phyloP scores from a whole-genome alignment of 1,140 invertebrate species.

The Drosophila neocordata region DNA sequence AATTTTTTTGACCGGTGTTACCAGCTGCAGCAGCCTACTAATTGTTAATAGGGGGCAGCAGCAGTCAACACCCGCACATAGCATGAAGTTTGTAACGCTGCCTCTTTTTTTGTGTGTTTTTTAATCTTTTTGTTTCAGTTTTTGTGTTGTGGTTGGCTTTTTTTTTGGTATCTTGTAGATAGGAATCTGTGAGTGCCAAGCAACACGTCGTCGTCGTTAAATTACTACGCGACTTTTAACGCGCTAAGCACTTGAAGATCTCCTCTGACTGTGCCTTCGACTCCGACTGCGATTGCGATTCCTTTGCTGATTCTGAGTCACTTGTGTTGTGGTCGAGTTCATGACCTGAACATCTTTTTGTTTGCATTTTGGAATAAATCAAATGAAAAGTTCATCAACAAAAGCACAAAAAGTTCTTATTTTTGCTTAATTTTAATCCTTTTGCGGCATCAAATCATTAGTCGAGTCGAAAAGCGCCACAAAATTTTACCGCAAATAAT shows the following conservation, averaged over 20 bases:
- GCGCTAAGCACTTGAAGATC: conserved; percentile 64
- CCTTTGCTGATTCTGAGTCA: neutral
- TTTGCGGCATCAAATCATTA: conserved; percentile 76
- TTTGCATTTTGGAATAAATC: conserved; percentile 68
- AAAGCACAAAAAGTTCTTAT: conserved; percentile 51
- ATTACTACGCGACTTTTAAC: conserved; percentile 75
- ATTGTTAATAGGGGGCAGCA: conserved; percentile 55
- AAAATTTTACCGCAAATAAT: conserved; percentile 81
- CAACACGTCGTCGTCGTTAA: conserved; percentile 78
- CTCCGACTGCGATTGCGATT: neutral
- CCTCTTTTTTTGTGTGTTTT: neutral
- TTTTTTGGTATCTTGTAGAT: conserved; percentile 62
- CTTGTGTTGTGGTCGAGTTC: conserved; percentile 23
- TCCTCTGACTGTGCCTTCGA: conserved; percentile 13
- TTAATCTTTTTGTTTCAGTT: neutral
- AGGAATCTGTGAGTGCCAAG: conserved; percentile 63
- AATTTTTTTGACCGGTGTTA: conserved; percentile 10
- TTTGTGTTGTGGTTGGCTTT: neutral
- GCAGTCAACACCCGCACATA: conserved; percentile 68
- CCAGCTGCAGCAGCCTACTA: conserved; percentile 40
- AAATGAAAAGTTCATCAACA: conserved; percentile 80
- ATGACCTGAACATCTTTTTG: conserved; percentile 32
- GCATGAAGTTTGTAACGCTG: neutral
- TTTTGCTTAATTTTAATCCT: conserved; percentile 82
- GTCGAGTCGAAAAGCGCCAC: conserved; percentile 56